Percentiles rank a stretch among this genome's conserved stretches.
Evolutionary conservation across 2,113 vertebrate species (phyloP).

Genomic region (Oostethus manadensis): DNA sequence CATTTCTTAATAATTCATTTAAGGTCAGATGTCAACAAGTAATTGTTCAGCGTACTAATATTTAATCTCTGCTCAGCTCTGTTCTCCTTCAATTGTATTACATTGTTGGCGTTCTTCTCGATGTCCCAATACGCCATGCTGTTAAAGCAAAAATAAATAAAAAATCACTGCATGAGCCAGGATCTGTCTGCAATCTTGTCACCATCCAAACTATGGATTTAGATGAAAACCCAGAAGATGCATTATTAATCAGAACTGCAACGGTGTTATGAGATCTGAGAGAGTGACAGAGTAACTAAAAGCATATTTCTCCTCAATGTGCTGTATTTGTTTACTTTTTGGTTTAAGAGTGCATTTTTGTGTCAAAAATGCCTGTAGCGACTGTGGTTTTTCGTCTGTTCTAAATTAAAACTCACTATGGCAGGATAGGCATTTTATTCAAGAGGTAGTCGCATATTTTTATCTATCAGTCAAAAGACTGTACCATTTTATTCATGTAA

Average conservation of each 20-base stretch:
- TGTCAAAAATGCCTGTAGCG: not conserved
- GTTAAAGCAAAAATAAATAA: too few relatives aligned
- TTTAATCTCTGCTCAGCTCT: not conserved
- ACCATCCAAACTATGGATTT: too few relatives aligned
- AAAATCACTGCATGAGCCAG: too few relatives aligned
- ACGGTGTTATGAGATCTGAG: not conserved
- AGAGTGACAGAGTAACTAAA: not conserved
- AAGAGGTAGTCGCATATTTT: slow-evolving; percentile 8
- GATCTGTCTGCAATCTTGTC: too few relatives aligned
- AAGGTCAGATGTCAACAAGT: not conserved
- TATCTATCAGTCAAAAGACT: slow-evolving; percentile 22
- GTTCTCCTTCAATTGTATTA: not conserved
- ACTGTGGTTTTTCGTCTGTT: not conserved
- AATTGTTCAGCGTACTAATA: not conserved
- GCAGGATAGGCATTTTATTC: slow-evolving; percentile 5
- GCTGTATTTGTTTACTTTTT: not conserved
- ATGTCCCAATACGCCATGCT: too few relatives aligned
- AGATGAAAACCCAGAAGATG: not conserved
- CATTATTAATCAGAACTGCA: not conserved
- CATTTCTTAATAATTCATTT: not conserved
- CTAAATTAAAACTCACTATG: slow-evolving; percentile 1
- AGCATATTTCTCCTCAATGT: not conserved
- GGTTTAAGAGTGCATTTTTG: not conserved
- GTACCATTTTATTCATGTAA: slow-evolving; percentile 39
- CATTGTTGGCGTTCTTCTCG: too few relatives aligned